Evolutionary conservation across 2,113 vertebrate genomes (phyloP), one percentile per base, ranked within the genome.

Genomic region (Thomomys bottae): DNA sequence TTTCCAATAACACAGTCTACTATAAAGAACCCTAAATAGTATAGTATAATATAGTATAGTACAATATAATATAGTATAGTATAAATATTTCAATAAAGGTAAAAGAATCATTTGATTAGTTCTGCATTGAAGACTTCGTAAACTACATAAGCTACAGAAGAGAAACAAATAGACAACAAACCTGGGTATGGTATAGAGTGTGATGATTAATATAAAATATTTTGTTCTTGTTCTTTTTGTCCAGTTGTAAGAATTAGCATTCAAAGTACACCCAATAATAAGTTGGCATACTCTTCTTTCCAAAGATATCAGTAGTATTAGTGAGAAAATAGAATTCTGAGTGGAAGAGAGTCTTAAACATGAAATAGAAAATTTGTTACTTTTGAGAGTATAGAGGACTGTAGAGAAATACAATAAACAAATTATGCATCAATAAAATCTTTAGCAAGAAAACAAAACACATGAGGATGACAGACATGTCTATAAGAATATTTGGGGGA

Each of bases 181-280:
- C 24, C 6, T 54, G 0, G 34, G 24, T 66, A 14, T 71, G 59
- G 40, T 77, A 10, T n/a, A 64, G 68, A 38, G 40, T 38, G 77
- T 91, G 34, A 73, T 64, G 40, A 94, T 63, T 36, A 80, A 84
- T 6, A 75, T 30, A 82, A 89, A 84, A 82, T 54, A 88, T 92
- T 86, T 59, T 49, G 7, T 20, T 45, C 42, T 68, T 14, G 71
- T 24, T 54, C 57, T n/a, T 88, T 88, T 86, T 24, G 80, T 21
- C 76, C 10, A 68, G 83, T 3, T 36, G 7, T 42, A 88, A 80
- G 21, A 87, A 76, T 82, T 88, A 64, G 10, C 78, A 78, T 71
- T 81, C 8, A 89, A 24, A 3, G 68, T 5, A 78, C 20, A 45
- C 8, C 30, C 40, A 57, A 36, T 1, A 73, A 28, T 24, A 81